A percentile compares a stretch with the other conserved stretches of the same genome.
Evolutionary conservation across 2,113 vertebrate species (phyloP).

Genomic region (Eidolon helvum): DNA sequence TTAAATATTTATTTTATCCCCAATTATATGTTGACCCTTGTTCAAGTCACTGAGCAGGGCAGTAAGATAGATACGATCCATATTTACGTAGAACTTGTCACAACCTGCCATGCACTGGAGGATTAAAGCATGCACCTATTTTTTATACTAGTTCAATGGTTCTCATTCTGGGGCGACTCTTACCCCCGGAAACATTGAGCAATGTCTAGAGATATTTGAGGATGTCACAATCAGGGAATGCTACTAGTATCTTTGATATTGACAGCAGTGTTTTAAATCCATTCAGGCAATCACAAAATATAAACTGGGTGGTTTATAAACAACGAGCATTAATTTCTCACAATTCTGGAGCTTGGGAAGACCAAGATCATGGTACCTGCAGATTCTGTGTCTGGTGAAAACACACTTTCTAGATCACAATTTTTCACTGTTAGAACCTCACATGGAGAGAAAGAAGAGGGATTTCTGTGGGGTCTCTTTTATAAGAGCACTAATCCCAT

Average conservation of each 20-base stretch:
- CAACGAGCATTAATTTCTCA: neutral
- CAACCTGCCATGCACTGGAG: neutral
- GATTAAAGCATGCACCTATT: neutral
- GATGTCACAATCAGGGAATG: neutral
- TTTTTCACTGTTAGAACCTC: neutral
- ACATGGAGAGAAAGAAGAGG: neutral
- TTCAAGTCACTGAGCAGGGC: neutral
- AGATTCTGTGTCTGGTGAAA: neutral
- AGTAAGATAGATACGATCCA: neutral
- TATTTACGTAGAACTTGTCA: neutral
- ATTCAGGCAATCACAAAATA: neutral
- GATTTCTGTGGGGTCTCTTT: neutral
- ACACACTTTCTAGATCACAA: neutral
- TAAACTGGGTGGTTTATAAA: neutral
- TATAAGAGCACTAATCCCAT: neutral
- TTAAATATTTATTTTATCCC: neutral
- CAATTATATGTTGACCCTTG: neutral
- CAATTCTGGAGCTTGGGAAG: neutral
- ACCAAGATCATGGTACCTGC: neutral
- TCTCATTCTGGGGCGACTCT: neutral
- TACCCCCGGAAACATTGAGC: neutral
- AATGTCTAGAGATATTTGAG: neutral
- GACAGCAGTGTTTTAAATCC: neutral
- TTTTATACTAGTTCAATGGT: neutral
- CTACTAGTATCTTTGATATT: neutral